phyloP scores from a whole-genome alignment of 2,888 invertebrate species.

The Aphrophora alni region DNA sequence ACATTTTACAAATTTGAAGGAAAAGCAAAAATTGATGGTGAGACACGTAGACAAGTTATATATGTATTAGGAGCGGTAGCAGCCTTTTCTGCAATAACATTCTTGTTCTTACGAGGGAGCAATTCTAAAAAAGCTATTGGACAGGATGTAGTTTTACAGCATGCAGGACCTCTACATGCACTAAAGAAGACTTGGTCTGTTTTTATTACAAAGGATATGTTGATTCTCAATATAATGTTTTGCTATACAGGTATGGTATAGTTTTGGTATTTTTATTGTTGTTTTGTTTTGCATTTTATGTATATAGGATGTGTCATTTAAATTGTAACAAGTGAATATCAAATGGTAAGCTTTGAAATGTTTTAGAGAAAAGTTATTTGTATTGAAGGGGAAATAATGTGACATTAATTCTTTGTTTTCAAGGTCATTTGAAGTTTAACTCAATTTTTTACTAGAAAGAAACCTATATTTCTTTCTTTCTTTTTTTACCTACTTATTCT shows the following conservation, averaged over 20 bases:
- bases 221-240: conserved; percentile 82
- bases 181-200: conserved; percentile 76
- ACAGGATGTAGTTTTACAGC: neutral
- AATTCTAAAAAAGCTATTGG: conserved; percentile 57
- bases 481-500: too few species aligned
- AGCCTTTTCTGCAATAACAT: conserved; percentile 58
- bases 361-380: too few species aligned
- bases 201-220: conserved; percentile 82
- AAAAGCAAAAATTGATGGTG: conserved; percentile 42
- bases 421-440: too few species aligned
- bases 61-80: conserved; percentile 40
- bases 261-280: too few species aligned
- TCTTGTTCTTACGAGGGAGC: conserved; percentile 66
- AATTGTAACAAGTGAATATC: too few species aligned
- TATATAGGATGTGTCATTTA: conserved; percentile 9
- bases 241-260: conserved; percentile 79
- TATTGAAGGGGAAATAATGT: too few species aligned
- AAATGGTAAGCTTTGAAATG: too few species aligned
- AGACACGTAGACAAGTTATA: conserved; percentile 42
- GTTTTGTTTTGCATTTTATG: neutral
- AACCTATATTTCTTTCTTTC: too few species aligned
- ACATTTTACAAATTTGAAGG: conserved; percentile 42
- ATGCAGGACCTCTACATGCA: conserved; percentile 67
- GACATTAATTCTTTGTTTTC: too few species aligned
- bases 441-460: too few species aligned